Conservation (phyloP, 2,888 invertebrate species). For the Dryobotodes eremita region DNA sequence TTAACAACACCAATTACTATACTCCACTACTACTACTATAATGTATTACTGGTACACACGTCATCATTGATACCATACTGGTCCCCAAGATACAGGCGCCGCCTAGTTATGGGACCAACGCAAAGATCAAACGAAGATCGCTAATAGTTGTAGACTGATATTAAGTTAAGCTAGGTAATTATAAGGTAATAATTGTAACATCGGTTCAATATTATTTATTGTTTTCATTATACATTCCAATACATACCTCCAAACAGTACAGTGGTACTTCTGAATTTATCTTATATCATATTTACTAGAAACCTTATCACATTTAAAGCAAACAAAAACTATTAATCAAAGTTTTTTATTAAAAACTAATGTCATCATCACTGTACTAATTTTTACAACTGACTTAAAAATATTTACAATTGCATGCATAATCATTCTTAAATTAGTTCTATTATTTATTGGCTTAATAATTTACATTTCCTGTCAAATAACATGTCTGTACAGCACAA, state of each 20-base stretch:
- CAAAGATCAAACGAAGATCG: not conserved
- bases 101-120: not conserved
- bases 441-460: not conserved
- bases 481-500: slow-evolving; percentile 12
- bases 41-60: too few relatives aligned
- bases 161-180: too few relatives aligned
- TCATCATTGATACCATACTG: not conserved
- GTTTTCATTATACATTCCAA: too few relatives aligned
- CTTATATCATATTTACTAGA: too few relatives aligned
- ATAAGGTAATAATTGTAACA: too few relatives aligned
- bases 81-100: not conserved
- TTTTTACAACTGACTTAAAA: not conserved
- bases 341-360: slow-evolving; percentile 17
- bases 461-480: slow-evolving; percentile 32
- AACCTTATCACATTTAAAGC: not conserved
- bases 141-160: not conserved
- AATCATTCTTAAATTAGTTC: slow-evolving; percentile 30
- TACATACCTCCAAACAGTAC: too few relatives aligned
- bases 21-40: too few relatives aligned
- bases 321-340: slow-evolving; percentile 25
- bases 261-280: too few relatives aligned
- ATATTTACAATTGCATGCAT: slow-evolving; percentile 45
- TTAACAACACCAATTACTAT: too few relatives aligned
- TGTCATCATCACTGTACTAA: not conserved
- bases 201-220: too few relatives aligned